A percentile compares a stretch with the other conserved stretches of the same genome.
These are phyloP conservation scores for Nanorana parkeri DNA, from an alignment of 2,113 vertebrate species.

Conservation along the genomic window DNA sequence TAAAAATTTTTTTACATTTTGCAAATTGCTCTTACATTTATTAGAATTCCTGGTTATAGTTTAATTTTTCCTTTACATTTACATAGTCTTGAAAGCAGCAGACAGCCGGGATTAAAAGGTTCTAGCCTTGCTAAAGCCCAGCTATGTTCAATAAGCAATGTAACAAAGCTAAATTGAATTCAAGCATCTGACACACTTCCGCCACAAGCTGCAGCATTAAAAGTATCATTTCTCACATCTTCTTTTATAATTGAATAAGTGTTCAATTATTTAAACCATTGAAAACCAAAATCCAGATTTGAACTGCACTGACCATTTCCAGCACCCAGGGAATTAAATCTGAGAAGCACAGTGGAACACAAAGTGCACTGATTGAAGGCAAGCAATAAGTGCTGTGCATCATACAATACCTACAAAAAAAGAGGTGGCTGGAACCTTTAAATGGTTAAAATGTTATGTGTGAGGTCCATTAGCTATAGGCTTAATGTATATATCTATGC, in stretches of 20 bases:
- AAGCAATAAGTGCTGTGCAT: neutral
- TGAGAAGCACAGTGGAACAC: neutral
- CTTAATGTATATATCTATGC: neutral
- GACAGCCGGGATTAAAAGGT: neutral
- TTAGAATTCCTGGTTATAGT: too few relatives aligned
- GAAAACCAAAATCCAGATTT: neutral
- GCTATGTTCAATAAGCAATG: neutral
- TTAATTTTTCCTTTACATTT: too few relatives aligned
- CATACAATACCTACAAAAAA: neutral
- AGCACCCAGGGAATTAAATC: constrained; percentile 19
- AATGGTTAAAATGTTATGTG: neutral
- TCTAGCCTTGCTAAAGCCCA: neutral
- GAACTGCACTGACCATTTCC: neutral
- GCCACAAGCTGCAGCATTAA: constrained; percentile 29
- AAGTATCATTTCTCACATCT: constrained; percentile 36
- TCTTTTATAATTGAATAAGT: constrained; percentile 42
- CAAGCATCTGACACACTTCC: constrained; percentile 1
- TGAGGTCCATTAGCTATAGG: constrained; percentile 19
- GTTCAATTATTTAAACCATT: constrained; percentile 32
- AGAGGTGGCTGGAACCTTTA: constrained; percentile 6
- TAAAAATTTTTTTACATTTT: neutral
- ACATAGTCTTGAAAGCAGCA: neutral
- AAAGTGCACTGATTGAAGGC: constrained; percentile 24
- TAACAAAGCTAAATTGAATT: constrained; percentile 17
- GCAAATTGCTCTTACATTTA: neutral